Conservation (phyloP, 2,888 invertebrate species). For the Dryocosmus kuriphilus region DNA sequence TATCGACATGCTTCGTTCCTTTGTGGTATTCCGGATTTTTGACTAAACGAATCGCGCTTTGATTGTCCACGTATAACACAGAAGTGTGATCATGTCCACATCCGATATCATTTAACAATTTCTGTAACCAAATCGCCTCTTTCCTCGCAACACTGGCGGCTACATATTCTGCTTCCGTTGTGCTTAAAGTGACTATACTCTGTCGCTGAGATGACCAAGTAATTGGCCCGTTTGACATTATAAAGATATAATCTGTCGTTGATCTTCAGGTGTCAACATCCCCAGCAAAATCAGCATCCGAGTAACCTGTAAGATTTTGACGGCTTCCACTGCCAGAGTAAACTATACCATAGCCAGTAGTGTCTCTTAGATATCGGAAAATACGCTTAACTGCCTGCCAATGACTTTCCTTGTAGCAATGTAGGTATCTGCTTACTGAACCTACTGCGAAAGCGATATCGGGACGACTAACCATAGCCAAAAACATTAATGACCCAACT, state of each 20-base stretch:
- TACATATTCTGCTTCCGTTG: constrained; percentile 39
- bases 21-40: constrained; percentile 45
- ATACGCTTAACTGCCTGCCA: constrained; percentile 53
- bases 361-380: constrained; percentile 51
- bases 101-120: not conserved
- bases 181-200: constrained; percentile 41
- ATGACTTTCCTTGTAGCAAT: constrained; percentile 46
- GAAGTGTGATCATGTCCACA: not conserved
- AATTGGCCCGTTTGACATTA: too few relatives aligned
- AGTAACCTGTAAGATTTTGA: constrained; percentile 46
- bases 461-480: constrained; percentile 45
- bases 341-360: constrained; percentile 45
- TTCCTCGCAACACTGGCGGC: constrained; percentile 41
- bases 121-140: too few relatives aligned
- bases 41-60: constrained; percentile 41
- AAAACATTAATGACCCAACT: constrained; percentile 47
- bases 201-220: too few relatives aligned
- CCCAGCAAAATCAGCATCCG: constrained; percentile 52
- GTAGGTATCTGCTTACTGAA: constrained; percentile 43
- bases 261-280: constrained; percentile 51
- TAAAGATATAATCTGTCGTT: too few relatives aligned
- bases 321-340: constrained; percentile 36
- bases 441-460: constrained; percentile 49
- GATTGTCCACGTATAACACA: too few relatives aligned
- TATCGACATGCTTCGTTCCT: constrained; percentile 46